A percentile compares a stretch with the other conserved stretches of the same genome.
phyloP scores from a whole-genome alignment of 2,888 invertebrate species.

The Petrolisthes cinctipes region DNA sequence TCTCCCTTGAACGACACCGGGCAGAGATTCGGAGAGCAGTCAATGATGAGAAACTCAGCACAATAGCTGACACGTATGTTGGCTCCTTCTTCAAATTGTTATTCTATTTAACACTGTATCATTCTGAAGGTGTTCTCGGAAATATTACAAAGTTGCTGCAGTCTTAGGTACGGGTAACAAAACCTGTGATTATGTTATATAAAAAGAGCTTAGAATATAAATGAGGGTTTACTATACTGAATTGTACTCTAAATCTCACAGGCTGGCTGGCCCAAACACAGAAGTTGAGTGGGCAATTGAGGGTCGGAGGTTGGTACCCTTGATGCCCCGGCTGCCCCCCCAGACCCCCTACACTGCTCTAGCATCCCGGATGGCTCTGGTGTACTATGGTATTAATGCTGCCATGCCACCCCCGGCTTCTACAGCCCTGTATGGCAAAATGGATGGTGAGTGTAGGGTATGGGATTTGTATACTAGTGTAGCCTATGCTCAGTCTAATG shows the following conservation, averaged over 20 bases:
- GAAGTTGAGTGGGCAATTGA: constrained; percentile 86
- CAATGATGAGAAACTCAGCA: constrained; percentile 89
- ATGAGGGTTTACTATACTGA: too few relatives aligned
- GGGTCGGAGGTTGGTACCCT: constrained; percentile 85
- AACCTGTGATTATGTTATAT: background rate
- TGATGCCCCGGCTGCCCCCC: constrained; percentile 85
- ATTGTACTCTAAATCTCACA: constrained; percentile 68
- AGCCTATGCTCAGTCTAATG: background rate
- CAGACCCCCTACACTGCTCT: constrained; percentile 64
- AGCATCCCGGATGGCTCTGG: constrained; percentile 63
- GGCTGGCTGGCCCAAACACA: constrained; percentile 73
- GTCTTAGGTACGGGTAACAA: background rate
- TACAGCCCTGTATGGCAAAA: constrained; percentile 59
- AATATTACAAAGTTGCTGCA: background rate
- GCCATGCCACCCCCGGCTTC: constrained; percentile 55
- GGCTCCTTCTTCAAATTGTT: too few relatives aligned
- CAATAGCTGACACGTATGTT: constrained; percentile 89
- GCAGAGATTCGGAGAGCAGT: constrained; percentile 92
- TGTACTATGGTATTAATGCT: constrained; percentile 60
- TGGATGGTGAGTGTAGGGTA: constrained; percentile 50
- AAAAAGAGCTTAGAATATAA: background rate
- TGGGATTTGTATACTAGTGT: background rate
- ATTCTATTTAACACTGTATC: too few relatives aligned
- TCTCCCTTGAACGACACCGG: constrained; percentile 89
- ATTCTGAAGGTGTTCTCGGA: too few relatives aligned